Conservation (phyloP, 2,888 invertebrate species). For the Coleophora deauratella region DNA sequence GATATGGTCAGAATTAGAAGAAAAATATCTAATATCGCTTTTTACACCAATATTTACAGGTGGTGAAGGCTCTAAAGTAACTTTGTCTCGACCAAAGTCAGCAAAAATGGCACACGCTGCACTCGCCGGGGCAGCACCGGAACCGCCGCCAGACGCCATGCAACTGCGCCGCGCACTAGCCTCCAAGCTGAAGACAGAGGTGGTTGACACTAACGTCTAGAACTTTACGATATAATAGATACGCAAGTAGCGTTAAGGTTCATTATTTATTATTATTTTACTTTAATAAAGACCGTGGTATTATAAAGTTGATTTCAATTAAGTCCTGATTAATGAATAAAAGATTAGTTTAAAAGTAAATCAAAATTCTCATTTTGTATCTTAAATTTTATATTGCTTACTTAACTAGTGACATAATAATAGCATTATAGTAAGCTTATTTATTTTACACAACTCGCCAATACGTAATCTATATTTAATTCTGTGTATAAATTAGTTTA, state of each 20-base stretch:
- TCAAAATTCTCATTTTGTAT: conserved; percentile 44
- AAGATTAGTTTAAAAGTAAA: too few species aligned
- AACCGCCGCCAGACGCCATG: conserved; percentile 74
- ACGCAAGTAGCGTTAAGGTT: too few species aligned
- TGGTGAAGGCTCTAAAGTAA: conserved; percentile 68
- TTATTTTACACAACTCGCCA: conserved; percentile 73
- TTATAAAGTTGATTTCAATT: conserved; percentile 2
- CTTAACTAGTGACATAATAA: conserved; percentile 74
- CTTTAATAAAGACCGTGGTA: background rate
- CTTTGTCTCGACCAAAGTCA: conserved; percentile 77
- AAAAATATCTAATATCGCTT: too few species aligned
- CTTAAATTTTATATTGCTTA: conserved; percentile 75
- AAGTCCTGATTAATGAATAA: background rate
- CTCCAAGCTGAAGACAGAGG: conserved; percentile 88
- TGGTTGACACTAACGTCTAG: conserved; percentile 75
- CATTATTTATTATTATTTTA: conserved; percentile 2
- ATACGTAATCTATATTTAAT: conserved; percentile 65
- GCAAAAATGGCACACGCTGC: conserved; percentile 83
- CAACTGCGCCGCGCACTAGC: conserved; percentile 89
- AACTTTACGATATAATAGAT: too few species aligned
- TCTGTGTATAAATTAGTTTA: conserved; percentile 72
- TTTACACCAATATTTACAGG: conserved; percentile 44
- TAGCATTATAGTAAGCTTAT: conserved; percentile 72
- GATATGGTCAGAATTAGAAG: too few species aligned
- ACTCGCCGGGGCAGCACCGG: conserved; percentile 68